phyloP scores from a whole-genome alignment of 2,797 vertebrate genomes.

The Austrolebias charrua region DNA sequence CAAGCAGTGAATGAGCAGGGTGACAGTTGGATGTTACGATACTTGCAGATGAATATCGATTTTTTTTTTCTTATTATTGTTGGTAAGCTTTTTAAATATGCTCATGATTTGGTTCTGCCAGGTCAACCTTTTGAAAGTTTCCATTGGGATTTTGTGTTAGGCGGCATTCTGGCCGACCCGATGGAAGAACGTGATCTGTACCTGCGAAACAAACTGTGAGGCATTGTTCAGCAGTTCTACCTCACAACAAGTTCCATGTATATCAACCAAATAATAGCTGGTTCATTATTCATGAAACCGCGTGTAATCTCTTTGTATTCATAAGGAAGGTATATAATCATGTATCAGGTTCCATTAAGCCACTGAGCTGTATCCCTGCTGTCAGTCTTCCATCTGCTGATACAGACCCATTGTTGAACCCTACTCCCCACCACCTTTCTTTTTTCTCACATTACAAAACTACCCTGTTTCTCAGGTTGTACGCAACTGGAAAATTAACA shows the following conservation, averaged over 20 bases:
- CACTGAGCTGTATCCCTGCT: conserved; percentile 55
- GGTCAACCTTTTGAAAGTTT: conserved; percentile 18
- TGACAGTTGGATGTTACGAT: no score
- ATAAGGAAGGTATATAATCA: conserved; percentile 46
- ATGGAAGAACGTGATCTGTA: conserved; percentile 45
- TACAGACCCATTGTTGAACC: conserved; percentile 70
- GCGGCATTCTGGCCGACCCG: conserved; percentile 53
- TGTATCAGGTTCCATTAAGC: conserved; percentile 64
- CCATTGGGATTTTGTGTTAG: conserved; percentile 19
- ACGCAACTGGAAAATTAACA: conserved; percentile 64
- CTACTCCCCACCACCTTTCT: conserved; percentile 6
- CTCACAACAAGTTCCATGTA: conserved; percentile 60
- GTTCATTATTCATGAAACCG: conserved; percentile 73
- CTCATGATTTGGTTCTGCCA: conserved; percentile 33
- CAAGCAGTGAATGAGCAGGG: no score
- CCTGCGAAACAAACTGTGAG: conserved; percentile 26
- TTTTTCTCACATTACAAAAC: conserved; percentile 68
- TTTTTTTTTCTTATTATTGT: no score
- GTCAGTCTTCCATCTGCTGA: conserved; percentile 73
- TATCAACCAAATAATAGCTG: conserved; percentile 66
- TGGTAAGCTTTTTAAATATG: conserved; percentile 53
- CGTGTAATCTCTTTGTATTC: conserved; percentile 68
- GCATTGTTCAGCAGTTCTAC: conserved; percentile 22
- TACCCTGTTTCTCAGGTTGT: conserved; percentile 59
- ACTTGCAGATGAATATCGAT: no score